Evolutionary conservation across 2,888 invertebrate species (phyloP), one percentile per base, ranked within the genome.

Genomic region (Cremastinae sp.): DNA sequence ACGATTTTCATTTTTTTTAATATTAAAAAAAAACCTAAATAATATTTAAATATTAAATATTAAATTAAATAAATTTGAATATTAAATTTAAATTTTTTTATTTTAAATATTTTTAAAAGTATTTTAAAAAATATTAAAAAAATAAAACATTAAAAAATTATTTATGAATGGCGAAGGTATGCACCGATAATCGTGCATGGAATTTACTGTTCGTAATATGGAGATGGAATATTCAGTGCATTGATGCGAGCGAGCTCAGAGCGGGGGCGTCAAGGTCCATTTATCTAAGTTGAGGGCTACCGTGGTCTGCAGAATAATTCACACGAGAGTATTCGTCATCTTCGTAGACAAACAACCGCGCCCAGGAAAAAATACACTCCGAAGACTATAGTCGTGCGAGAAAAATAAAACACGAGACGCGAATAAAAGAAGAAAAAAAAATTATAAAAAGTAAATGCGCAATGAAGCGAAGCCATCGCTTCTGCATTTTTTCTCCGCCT

Each of bases 351-450:
- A 85, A 83, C 82, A 84, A 85, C 86, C 87, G 84, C 87, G 79
- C 87, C 87, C 82, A 86, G 75, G 71, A 20, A 51, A 45, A 59
- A 78, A 73, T 74, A 28, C 5, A 3, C 28, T 74, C 81, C 78
- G 75, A 65, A 80, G 78, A 83, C 82, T 82, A 86, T 81, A 84
- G 84, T 87, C 88, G 76, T 86, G 86, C 88, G 88, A 87, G 84
- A 86, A 88, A 87, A 28, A 28, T 28, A 28, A 28, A n/a, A n/a
- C n/a, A n/a, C n/a, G 28, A 28, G 5, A 5, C 28, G 2, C 5
- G 2, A 28, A 28, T 84, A 81, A 83, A 85, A 86, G 81, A 80
- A 69, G 75, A 72, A 36, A n/a, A 43, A 34, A 49, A 45, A 58
- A 45, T 22, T n/a, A n/a, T n/a, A n/a, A n/a, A n/a, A n/a, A n/a